These are phyloP conservation scores for Gallinago media DNA, from an alignment of 2,113 vertebrate genomes.

Conservation along the genomic window DNA sequence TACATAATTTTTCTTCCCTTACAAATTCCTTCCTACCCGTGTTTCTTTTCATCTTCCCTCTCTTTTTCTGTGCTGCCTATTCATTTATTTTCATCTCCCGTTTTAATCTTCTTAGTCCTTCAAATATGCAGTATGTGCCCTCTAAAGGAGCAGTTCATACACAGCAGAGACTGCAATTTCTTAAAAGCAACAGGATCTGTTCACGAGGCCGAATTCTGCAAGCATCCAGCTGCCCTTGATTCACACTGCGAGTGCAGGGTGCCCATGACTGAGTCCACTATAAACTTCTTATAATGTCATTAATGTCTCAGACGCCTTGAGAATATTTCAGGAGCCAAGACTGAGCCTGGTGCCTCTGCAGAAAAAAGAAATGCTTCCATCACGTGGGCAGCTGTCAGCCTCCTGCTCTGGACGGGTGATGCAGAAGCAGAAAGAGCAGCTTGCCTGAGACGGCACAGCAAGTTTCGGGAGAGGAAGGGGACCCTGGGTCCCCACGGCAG, in stretches of 20 bases:
- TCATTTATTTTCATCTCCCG: conserved; percentile 11
- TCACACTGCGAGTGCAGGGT: neutral
- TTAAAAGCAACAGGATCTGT: neutral
- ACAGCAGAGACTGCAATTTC: neutral
- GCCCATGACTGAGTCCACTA: neutral
- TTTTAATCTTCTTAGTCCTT: conserved; percentile 54
- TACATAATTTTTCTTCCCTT: neutral
- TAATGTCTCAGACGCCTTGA: neutral
- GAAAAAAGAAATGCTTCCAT: neutral
- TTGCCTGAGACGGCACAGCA: neutral
- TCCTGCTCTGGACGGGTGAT: neutral
- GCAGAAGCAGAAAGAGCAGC: neutral
- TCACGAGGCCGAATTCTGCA: neutral
- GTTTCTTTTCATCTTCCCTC: conserved; percentile 32
- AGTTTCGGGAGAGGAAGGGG: neutral
- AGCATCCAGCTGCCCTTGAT: neutral
- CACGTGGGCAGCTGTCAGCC: neutral
- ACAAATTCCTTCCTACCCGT: neutral
- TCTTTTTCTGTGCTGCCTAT: conserved; percentile 1
- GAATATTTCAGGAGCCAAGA: neutral
- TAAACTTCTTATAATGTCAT: neutral
- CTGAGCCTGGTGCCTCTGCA: neutral
- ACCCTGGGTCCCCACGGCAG: neutral
- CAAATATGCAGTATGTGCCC: neutral
- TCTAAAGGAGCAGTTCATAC: neutral